Evolutionary conservation across 2,888 invertebrate genomes (phyloP).

Genomic region (Brassicogethes aeneus): DNA sequence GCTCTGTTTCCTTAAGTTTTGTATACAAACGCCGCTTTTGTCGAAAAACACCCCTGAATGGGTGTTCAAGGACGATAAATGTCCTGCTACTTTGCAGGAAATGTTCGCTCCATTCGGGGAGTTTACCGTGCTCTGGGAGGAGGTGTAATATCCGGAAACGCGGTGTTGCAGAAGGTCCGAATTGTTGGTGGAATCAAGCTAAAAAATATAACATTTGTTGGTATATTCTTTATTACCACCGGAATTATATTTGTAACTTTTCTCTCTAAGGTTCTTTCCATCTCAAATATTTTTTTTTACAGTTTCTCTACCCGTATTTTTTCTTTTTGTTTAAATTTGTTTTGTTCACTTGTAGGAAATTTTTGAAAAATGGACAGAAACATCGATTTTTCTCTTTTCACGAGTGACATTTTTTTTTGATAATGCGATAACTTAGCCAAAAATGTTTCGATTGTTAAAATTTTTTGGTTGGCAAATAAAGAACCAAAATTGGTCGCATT

Average conservation of each 20-base stretch:
- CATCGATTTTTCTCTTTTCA: too few species aligned
- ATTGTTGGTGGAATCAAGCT: constrained; percentile 48
- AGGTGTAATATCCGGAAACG: constrained; percentile 83
- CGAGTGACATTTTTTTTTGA: too few species aligned
- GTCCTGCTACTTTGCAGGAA: too few species aligned
- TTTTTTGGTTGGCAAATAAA: too few species aligned
- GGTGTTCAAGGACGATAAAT: not conserved
- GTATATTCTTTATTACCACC: constrained; percentile 15
- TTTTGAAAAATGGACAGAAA: too few species aligned
- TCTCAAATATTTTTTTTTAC: not conserved
- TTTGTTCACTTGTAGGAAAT: too few species aligned
- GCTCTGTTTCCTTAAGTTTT: constrained; percentile 78
- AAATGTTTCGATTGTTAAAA: too few species aligned
- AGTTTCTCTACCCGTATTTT: not conserved
- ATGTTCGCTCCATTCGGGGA: constrained; percentile 9
- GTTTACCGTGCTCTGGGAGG: constrained; percentile 63
- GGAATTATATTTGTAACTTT: constrained; percentile 6
- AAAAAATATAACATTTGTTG: constrained; percentile 16
- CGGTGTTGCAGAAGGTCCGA: constrained; percentile 69
- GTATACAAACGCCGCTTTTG: constrained; percentile 63
- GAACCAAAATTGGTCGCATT: too few species aligned
- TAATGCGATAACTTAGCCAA: too few species aligned
- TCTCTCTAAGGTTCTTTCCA: too few species aligned
- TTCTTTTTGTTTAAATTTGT: too few species aligned
- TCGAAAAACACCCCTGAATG: constrained; percentile 39